Percentiles rank a stretch among this genome's conserved stretches.
phyloP scores from a whole-genome alignment of 1,140 invertebrate species.

The Carposina sasakii region DNA sequence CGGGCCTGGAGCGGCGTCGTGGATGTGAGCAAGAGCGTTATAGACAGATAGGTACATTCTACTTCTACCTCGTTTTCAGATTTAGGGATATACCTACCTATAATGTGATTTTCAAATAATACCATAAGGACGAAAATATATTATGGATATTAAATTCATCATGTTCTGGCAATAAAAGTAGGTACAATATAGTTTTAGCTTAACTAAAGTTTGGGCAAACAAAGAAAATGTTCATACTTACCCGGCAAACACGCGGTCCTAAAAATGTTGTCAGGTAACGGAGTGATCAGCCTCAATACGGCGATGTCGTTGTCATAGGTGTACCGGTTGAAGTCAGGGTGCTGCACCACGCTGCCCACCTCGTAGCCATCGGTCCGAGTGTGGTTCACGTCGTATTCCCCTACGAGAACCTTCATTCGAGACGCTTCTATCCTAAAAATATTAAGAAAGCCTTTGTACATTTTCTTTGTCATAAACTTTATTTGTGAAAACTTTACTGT shows the following conservation, averaged over 20 bases:
- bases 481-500: too few relatives aligned
- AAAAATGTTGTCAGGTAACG: slow-evolving; percentile 74
- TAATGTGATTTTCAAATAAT: too few relatives aligned
- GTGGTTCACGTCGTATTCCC: slow-evolving; percentile 54
- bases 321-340: slow-evolving; percentile 79
- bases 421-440: slow-evolving; percentile 49
- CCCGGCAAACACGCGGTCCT: slow-evolving; percentile 83
- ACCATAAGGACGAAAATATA: too few relatives aligned
- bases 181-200: too few relatives aligned
- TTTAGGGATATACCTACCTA: too few relatives aligned
- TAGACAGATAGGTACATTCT: too few relatives aligned
- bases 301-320: slow-evolving; percentile 89
- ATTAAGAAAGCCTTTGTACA: slow-evolving; percentile 4
- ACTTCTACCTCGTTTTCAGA: too few relatives aligned
- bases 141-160: too few relatives aligned
- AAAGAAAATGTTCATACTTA: slow-evolving; percentile 23
- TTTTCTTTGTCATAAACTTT: not conserved
- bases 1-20: too few relatives aligned
- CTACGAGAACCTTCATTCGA: slow-evolving; percentile 49
- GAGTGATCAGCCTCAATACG: slow-evolving; percentile 79
- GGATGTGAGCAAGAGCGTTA: too few relatives aligned
- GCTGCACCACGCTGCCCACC: slow-evolving; percentile 64
- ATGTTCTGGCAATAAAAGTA: too few relatives aligned
- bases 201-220: not conserved
- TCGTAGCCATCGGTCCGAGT: slow-evolving; percentile 37